These are phyloP conservation scores for Cotesia vestalis DNA, from an alignment of 1,140 invertebrate species.

Conservation along the genomic window DNA sequence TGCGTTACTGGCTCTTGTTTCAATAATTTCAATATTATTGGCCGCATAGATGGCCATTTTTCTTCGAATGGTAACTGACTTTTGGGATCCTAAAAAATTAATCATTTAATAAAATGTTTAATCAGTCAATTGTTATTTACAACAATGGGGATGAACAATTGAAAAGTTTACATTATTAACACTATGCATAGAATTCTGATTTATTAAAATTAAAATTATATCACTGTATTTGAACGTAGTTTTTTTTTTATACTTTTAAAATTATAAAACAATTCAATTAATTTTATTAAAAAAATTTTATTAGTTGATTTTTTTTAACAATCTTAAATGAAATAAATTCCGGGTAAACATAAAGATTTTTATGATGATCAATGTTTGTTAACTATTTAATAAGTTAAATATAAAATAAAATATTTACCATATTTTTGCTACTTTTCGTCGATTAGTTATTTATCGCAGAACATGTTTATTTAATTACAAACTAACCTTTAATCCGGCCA, in stretches of 20 bases:
- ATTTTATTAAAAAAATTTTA: neutral
- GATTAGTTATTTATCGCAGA: neutral
- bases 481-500: constrained; percentile 47
- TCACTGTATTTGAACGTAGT: no score
- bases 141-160: no score
- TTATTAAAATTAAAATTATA: no score
- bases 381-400: neutral
- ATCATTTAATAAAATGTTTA: neutral
- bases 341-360: no score
- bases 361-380: neutral
- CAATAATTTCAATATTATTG: constrained; percentile 90
- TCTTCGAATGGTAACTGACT: constrained; percentile 85
- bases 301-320: no score
- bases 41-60: constrained; percentile 94
- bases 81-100: constrained; percentile 48
- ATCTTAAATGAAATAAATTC: no score
- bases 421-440: neutral
- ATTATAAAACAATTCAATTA: no score
- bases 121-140: neutral
- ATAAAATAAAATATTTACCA: neutral
- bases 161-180: no score
- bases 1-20: constrained; percentile 93
- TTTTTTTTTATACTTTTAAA: no score
- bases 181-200: no score
- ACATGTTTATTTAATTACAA: constrained; percentile 28